Evolutionary conservation across 2,797 vertebrate genomes (phyloP).

Genomic region (Smutsia temminckii): DNA sequence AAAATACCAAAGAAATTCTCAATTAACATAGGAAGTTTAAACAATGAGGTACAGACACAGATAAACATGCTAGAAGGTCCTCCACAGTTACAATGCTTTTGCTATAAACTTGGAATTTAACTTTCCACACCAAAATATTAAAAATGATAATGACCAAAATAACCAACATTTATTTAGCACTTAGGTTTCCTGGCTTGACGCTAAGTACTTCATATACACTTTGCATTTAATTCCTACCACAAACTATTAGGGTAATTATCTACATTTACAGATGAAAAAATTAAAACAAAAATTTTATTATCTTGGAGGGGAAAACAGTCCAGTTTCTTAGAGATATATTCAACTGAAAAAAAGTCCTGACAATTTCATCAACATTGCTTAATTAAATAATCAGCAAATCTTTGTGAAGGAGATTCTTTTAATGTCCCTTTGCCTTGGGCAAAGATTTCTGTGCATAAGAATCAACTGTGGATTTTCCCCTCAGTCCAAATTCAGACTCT

Average conservation of each 20-base stretch:
- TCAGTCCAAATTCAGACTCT: neutral
- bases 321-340: slow-evolving; percentile 35
- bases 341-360: neutral
- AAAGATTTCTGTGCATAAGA: neutral
- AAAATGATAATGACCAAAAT: neutral
- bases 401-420: slow-evolving; percentile 2
- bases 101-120: neutral
- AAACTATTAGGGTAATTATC: neutral
- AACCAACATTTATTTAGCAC: neutral
- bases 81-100: neutral
- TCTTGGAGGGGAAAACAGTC: slow-evolving; percentile 27
- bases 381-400: neutral
- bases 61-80: neutral
- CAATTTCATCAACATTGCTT: neutral
- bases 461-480: neutral
- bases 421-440: neutral
- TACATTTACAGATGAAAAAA: neutral
- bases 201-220: neutral
- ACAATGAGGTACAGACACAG: neutral
- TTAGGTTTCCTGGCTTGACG: neutral
- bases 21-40: neutral
- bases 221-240: neutral
- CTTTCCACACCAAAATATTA: neutral
- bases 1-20: slow-evolving; percentile 29
- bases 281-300: neutral